Base-by-base conservation (phyloP, 2,113 vertebrate genomes). In the Phoenicopterus ruber region DNA sequence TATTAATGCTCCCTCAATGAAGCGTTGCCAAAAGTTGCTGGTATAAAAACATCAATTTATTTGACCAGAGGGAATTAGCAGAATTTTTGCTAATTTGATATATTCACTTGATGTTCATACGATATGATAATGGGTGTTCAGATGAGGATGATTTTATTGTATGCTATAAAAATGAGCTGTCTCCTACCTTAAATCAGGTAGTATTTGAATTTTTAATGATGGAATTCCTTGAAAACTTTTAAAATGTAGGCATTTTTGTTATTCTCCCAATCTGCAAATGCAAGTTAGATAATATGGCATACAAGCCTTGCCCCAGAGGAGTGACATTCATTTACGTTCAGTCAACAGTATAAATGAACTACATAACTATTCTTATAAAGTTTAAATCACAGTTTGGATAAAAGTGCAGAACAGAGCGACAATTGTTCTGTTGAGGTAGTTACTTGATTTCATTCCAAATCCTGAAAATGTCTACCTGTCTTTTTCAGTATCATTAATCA, bases 371-470 rank as follows among this genome's bases (percentile, higher is more conserved):
- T 94, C 74, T 95, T 96, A 88, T n/a, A 93, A 92, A 96, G 73
- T 96, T 95, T 84, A 84, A 96, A 90, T 92, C 57, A 86, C 16
- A 83, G 13, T 94, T 96, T 95, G 65, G 38, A 58, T 76, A 90
- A 82, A 96, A 95, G 92, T 61, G 61, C 10, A 89, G 93, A 94
- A 62, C 17, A 73, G 26, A 92, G 8, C 8, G 88, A 67, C 89
- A 44, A 4, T 93, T 96, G 3, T 90, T 97, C 40, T 89, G 63
- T 77, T 91, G 21, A 83, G 6, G 49, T 92, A 76, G 78, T 71
- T 96, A 47, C 72, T 77, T 96, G 65, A 95, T 91, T 96, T 94
- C 49, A 22, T 93, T 97, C 76, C 59, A 96, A 88, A 91, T 69
- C 7, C 32, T 91, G 22, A 40, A 95, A 89, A 42, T 63, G 7